Base-by-base conservation (phyloP, 2,113 vertebrate genomes). In the Etia nguti region DNA sequence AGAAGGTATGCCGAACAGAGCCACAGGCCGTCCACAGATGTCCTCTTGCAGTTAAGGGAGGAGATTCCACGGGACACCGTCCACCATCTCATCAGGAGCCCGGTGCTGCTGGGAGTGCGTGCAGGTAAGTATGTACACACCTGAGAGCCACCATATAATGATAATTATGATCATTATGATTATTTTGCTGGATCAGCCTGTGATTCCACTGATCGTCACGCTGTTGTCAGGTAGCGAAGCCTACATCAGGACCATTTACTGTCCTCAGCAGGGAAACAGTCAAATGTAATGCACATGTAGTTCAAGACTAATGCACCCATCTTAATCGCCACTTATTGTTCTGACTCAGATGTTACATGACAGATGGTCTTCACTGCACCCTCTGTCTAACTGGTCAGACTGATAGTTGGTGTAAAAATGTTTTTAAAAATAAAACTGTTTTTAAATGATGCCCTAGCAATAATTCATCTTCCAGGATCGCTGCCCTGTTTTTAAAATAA, bases 271-370 rank as follows among this genome's bases (percentile, higher is more conserved):
- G 59, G 29, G 18, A 62, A 62, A 62, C 59, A 36, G 59, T n/a
- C 29, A 62, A 3, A 24, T 22, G 52, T 29, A 34, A 4, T 0
- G 56, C 26, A 16, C 56, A 29, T 18, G 5, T 2, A 26, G 57
- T 60, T 10, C 57, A 34, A 18, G 29, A 29, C 29, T 34, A 10
- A 38, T 0, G 57, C 57, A 20, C 16, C 57, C 59, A 20, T 18
- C 34, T 68, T 46, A 13, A 15, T 46, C 3, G 5, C 12, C 12
- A 13, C 43, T 46, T 41, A 22, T 22, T 68, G 62, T 22, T 68
- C 0, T 22, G 60, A 65, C 18, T 36, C 59, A 62, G 31, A 12
- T 1, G 10, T 2, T 38, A 1, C 34, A n/a, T 0, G 56, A 59
- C 26, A 8, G 56, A 59, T 0, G n/a, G 7, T 68, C 36, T 68